phyloP scores from a whole-genome alignment of 2,888 invertebrate species.

The Schizaphis graminum region DNA sequence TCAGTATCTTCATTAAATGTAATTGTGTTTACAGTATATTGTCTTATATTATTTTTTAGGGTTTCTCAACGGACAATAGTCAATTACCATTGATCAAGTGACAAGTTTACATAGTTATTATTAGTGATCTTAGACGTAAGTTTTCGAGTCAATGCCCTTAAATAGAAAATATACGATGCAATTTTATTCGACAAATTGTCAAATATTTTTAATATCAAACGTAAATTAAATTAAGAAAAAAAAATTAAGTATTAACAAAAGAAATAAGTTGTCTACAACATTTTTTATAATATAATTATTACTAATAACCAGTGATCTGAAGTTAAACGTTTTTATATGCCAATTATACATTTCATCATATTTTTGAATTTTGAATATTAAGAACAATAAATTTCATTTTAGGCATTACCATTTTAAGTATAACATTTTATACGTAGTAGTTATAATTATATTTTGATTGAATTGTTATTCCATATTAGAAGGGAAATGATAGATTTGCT shows the following conservation, averaged over 20 bases:
- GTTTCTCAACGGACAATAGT: background rate
- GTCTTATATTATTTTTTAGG: background rate
- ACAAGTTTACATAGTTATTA: background rate
- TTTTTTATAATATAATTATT: background rate
- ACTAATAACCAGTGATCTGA: background rate
- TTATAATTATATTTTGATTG: no score
- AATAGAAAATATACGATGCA: background rate
- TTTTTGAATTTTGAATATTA: no score
- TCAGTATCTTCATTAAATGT: background rate
- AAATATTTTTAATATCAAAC: background rate
- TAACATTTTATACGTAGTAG: no score
- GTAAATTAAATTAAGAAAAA: background rate
- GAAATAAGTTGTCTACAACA: background rate
- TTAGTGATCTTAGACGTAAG: background rate
- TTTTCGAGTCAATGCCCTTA: background rate
- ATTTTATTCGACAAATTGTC: background rate
- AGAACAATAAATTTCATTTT: no score
- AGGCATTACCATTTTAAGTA: no score
- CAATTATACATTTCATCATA: no score
- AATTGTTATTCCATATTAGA: no score
- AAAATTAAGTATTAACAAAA: background rate
- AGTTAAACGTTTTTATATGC: no score
- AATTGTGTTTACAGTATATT: background rate
- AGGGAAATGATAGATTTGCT: no score
- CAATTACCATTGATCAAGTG: background rate